A percentile compares a stretch with the other conserved stretches of the same genome.
Conservation (phyloP, 2,113 vertebrate genomes). For the Tinamus guttatus region DNA sequence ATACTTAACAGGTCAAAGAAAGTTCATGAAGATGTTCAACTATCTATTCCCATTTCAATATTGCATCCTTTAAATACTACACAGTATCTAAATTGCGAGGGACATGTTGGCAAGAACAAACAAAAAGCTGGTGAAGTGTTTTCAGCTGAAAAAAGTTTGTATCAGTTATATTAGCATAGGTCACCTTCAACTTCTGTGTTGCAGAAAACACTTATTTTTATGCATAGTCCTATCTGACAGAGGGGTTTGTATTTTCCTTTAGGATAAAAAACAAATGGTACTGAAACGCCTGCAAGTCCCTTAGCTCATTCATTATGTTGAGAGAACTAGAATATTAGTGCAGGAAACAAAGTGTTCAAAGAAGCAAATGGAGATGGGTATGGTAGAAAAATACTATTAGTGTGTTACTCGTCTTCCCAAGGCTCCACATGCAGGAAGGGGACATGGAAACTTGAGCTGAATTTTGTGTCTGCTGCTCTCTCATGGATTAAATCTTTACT, state of each 20-base stretch:
- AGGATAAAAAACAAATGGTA: slow-evolving; percentile 80
- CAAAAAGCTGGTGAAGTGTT: slow-evolving; percentile 35
- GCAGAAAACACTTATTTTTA: slow-evolving; percentile 73
- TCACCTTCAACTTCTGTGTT: slow-evolving; percentile 76
- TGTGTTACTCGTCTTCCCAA: slow-evolving; percentile 19
- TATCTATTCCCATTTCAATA: slow-evolving; percentile 15
- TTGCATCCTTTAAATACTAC: neutral
- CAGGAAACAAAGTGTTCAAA: slow-evolving; percentile 51
- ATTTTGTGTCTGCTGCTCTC: slow-evolving; percentile 6
- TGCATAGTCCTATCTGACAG: slow-evolving; percentile 74
- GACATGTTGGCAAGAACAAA: slow-evolving; percentile 55
- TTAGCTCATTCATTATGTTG: slow-evolving; percentile 79
- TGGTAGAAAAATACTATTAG: slow-evolving; percentile 28
- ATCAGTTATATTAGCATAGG: slow-evolving; percentile 66
- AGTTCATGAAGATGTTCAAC: slow-evolving; percentile 15
- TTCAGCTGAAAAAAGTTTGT: slow-evolving; percentile 46
- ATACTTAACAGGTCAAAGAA: neutral
- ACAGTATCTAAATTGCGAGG: neutral
- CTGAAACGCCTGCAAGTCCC: slow-evolving; percentile 69
- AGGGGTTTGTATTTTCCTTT: slow-evolving; percentile 73
- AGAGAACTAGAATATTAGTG: slow-evolving; percentile 66
- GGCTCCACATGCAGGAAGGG: slow-evolving; percentile 25
- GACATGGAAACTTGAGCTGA: slow-evolving; percentile 51
- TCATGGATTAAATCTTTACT: slow-evolving; percentile 21
- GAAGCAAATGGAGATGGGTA: slow-evolving; percentile 64